Conservation (phyloP, 2,113 vertebrate genomes). For the Ondatra zibethicus region DNA sequence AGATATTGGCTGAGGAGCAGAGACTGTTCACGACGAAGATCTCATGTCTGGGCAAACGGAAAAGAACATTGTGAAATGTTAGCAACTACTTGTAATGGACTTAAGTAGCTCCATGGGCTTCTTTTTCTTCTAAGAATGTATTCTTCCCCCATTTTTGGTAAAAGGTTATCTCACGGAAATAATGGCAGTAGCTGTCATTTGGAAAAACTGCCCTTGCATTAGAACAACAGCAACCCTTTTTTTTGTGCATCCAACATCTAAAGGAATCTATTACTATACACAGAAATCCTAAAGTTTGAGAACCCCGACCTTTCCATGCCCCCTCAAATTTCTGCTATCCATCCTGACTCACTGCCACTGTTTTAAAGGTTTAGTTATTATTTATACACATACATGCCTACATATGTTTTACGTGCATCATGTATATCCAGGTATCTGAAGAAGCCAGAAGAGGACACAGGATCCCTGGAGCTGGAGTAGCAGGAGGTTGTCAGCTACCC, state of each 20-base stretch:
- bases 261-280: background rate
- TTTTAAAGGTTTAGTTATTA: background rate
- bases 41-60: background rate
- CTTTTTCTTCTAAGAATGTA: background rate
- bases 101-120: background rate
- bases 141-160: background rate
- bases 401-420: background rate
- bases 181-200: background rate
- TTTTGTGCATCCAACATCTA: background rate
- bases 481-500: background rate
- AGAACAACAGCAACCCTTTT: background rate
- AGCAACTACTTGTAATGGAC: background rate
- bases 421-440: background rate
- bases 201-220: background rate
- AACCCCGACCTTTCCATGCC: background rate
- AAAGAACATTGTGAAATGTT: background rate
- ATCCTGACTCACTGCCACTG: background rate
- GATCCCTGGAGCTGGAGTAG: background rate
- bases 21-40: background rate
- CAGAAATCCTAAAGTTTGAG: background rate
- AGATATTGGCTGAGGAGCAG: slow-evolving; percentile 3
- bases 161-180: background rate
- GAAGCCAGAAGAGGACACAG: background rate
- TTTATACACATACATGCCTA: background rate
- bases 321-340: background rate